A percentile compares a stretch with the other conserved stretches of the same genome.
Evolutionary conservation across 2,113 vertebrate species (phyloP).

Genomic region (Oncorhynchus mykiss): DNA sequence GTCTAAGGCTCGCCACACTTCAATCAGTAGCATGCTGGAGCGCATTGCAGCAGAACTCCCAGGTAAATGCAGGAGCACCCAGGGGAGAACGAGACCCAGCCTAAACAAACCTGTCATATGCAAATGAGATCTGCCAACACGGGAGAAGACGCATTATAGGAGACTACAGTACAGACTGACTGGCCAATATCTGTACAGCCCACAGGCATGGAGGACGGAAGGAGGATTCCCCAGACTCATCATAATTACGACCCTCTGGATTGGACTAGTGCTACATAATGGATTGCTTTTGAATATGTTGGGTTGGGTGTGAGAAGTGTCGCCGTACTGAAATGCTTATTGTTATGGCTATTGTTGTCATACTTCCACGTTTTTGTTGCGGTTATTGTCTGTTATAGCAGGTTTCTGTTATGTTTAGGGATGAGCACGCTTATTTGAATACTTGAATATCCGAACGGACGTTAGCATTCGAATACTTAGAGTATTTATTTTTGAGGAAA

Average conservation of each 20-base stretch:
- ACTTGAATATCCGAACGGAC: no score
- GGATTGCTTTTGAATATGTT: neutral
- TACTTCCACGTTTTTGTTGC: no score
- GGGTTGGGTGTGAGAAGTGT: neutral
- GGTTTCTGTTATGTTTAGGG: no score
- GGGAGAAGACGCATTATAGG: neutral
- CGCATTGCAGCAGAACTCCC: neutral
- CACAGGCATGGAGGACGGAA: neutral
- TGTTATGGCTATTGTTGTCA: no score
- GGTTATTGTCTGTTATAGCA: no score
- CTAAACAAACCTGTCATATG: constrained; percentile 31
- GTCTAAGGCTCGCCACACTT: neutral
- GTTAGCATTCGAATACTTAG: no score
- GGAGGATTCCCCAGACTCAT: neutral
- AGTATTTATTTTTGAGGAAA: no score
- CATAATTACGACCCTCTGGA: neutral
- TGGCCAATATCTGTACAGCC: neutral
- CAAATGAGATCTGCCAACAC: constrained; percentile 1
- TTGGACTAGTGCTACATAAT: neutral
- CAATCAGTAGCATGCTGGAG: neutral
- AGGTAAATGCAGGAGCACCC: constrained; percentile 9
- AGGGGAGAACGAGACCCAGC: neutral
- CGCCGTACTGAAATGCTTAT: neutral
- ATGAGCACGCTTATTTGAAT: no score
- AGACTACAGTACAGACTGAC: neutral